Conservation (phyloP, 2,797 vertebrate genomes). For the Anguilla pacifica region DNA sequence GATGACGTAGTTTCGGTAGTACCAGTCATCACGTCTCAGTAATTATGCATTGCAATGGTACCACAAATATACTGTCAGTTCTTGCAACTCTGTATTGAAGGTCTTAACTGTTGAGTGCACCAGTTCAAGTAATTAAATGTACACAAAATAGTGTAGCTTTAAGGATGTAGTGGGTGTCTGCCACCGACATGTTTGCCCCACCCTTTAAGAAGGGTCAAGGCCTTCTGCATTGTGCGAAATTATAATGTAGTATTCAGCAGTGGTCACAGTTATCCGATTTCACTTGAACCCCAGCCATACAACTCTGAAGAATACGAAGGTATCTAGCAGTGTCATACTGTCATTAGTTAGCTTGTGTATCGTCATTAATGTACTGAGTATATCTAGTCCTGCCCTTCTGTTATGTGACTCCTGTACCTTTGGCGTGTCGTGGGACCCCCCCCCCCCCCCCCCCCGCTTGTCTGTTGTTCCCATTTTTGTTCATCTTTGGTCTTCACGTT, state of each 20-base stretch:
- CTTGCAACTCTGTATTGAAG: not conserved
- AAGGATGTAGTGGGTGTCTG: not conserved
- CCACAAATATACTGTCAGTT: not conserved
- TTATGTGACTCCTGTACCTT: not conserved
- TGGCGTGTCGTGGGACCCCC: not conserved
- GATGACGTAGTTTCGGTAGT: not conserved
- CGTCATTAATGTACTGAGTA: not conserved
- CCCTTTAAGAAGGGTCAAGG: not conserved
- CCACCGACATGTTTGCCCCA: not conserved
- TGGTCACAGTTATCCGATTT: not conserved
- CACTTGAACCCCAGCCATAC: not conserved
- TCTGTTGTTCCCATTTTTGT: not conserved
- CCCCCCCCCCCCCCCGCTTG: not conserved
- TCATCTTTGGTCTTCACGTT: not conserved
- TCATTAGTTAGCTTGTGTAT: too few relatives aligned
- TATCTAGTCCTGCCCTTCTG: not conserved
- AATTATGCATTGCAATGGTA: not conserved
- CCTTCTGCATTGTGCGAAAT: not conserved
- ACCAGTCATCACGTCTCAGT: not conserved
- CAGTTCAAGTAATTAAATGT: not conserved
- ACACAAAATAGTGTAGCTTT: not conserved
- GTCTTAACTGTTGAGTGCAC: not conserved
- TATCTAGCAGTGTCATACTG: not conserved
- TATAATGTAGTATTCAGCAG: constrained; percentile 2
- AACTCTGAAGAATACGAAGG: not conserved